Evolutionary conservation across 2,113 vertebrate genomes (phyloP), one percentile per base, ranked within the genome.

Genomic region (Zosterops lateralis): DNA sequence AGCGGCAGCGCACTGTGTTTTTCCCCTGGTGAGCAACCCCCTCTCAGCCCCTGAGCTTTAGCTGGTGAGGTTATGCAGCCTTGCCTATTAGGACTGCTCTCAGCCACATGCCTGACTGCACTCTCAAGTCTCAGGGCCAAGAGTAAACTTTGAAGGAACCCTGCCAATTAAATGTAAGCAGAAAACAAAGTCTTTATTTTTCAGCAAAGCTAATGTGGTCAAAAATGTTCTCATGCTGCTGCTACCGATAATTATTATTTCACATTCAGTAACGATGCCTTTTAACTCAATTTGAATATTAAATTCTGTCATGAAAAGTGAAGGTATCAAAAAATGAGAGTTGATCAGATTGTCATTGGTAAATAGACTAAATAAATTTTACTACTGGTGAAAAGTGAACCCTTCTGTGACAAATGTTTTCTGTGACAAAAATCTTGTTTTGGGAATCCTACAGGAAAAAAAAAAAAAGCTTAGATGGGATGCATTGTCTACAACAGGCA

Each of bases 111-210:
- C 96, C 95, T 97, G 96, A 91, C 93, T 97, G 94, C 92, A 87
- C 89, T 93, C 93, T 74, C 81, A 89, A 95, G 88, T 70, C 96
- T 95, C 91, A 81, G 72, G 95, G 81, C 60, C 65, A 96, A 91
- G 77, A 95, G 61, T n/a, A 95, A 95, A 96, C 91, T 97, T 96
- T 87, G 87, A 96, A 92, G 95, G 96, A 96, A 93, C 84, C 26
- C 60, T 89, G 73, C 67, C 94, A 96, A 94, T 75, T 94, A 96
- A 91, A 92, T 54, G 71, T 21, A 73, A 81, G 91, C 79, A 86
- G 82, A 73, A 95, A 93, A 93, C 72, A 91, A 88, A 87, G 83
- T 65, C 83, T 48, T 31, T 47, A 54, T 93, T 96, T 97, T 90
- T 70, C 54, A 58, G 45, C 20, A 54, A 62, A 88, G 72, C 14